Conservation (phyloP, 2,113 vertebrate species). For the Gobio gobio region DNA sequence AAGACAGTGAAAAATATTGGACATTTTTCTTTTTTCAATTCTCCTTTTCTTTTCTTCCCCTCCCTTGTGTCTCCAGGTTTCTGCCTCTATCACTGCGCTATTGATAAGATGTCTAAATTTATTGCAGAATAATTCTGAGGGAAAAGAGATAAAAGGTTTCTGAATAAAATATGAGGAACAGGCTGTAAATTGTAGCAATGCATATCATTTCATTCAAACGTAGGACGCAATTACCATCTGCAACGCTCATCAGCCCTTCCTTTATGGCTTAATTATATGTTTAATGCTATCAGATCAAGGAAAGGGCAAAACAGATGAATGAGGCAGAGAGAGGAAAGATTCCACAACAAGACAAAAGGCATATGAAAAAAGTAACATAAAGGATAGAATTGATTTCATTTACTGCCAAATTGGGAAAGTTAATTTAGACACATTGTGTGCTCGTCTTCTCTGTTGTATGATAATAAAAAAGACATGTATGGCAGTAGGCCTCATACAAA, state of each 20-base stretch:
- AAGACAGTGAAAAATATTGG: slow-evolving; percentile 90
- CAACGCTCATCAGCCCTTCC: slow-evolving; percentile 99
- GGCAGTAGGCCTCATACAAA: slow-evolving; percentile 93
- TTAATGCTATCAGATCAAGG: slow-evolving; percentile 99
- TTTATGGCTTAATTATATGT: slow-evolving; percentile 99
- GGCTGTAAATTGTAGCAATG: slow-evolving; percentile 99
- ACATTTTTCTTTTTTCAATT: slow-evolving; percentile 63
- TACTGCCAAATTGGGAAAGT: slow-evolving; percentile 93
- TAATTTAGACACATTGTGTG: slow-evolving; percentile 99
- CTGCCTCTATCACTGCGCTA: slow-evolving; percentile 95
- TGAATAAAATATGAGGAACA: slow-evolving; percentile 99
- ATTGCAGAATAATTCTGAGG: slow-evolving; percentile 99
- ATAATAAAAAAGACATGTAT: slow-evolving; percentile 97
- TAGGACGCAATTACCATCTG: slow-evolving; percentile 99
- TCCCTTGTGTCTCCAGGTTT: slow-evolving; percentile 73
- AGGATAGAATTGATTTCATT: slow-evolving; percentile 99
- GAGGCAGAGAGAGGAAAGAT: slow-evolving; percentile 99
- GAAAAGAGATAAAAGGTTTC: slow-evolving; percentile 99
- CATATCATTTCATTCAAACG: slow-evolving; percentile 99
- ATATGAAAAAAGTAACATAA: slow-evolving; percentile 97
- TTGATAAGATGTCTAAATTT: slow-evolving; percentile 99
- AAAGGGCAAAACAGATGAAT: slow-evolving; percentile 99
- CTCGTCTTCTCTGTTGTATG: slow-evolving; percentile 87
- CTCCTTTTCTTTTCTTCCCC: slow-evolving; percentile 55
- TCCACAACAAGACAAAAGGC: slow-evolving; percentile 99